A percentile compares a stretch with the other conserved stretches of the same genome.
Conservation (phyloP, 30 jellyfish, hydroid and myxozoan genomes). For the Aurelia aurita region DNA sequence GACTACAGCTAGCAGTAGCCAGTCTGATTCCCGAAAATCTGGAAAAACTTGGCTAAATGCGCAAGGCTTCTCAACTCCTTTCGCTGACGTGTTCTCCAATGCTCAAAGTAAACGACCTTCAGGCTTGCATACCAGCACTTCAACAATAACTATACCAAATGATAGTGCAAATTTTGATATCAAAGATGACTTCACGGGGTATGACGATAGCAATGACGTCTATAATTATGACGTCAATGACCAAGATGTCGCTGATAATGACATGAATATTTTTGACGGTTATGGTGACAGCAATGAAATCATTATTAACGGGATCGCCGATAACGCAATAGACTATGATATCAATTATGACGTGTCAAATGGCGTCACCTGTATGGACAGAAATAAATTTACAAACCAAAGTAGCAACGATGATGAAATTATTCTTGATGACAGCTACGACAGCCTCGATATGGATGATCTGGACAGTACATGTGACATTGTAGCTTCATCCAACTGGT, state of each 20-base stretch:
- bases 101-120: background rate
- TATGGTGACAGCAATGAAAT: background rate
- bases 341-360: background rate
- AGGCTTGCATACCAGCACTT: background rate
- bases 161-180: background rate
- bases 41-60: background rate
- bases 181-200: background rate
- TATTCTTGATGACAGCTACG: constrained; percentile 18
- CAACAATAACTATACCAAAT: background rate
- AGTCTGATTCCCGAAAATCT: too few relatives aligned
- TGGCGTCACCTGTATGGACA: background rate
- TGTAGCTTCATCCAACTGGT: too few relatives aligned
- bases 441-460: background rate
- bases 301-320: background rate
- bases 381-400: background rate
- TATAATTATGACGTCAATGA: background rate
- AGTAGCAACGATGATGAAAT: constrained; percentile 22
- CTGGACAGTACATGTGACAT: background rate
- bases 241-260: background rate
- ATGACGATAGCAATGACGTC: background rate
- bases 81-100: background rate
- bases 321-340: background rate
- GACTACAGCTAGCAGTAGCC: background rate
- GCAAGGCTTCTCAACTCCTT: background rate
- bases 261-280: background rate